phyloP scores from a whole-genome alignment of 2,113 vertebrate species.

The Podocnemis expansa region DNA sequence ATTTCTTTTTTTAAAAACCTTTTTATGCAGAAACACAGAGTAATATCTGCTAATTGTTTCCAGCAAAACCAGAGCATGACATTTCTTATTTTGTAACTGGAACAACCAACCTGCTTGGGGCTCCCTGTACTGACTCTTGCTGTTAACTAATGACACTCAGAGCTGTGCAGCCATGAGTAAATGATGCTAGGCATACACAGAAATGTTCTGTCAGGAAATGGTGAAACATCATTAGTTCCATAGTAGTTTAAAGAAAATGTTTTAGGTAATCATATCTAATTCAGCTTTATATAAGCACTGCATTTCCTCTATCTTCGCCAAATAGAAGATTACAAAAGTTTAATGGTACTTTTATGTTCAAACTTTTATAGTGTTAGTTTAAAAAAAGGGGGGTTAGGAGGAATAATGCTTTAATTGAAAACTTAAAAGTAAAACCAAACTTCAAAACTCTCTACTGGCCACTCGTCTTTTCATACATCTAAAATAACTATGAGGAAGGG shows the following conservation, averaged over 20 bases:
- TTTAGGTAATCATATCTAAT: neutral
- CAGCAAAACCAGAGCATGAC: constrained; percentile 8
- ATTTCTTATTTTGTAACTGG: constrained; percentile 1
- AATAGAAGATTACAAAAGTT: rapidly evolving
- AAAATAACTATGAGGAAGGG: constrained; percentile 26
- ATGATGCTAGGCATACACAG: constrained; percentile 59
- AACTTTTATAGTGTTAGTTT: neutral
- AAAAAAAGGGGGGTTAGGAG: neutral
- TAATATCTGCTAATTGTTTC: neutral
- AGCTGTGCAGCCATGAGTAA: constrained; percentile 72
- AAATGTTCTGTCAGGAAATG: constrained; percentile 42
- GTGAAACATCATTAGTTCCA: neutral
- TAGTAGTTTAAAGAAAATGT: neutral
- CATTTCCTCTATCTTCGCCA: neutral
- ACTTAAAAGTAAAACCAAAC: constrained; percentile 1
- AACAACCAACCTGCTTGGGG: constrained; percentile 9
- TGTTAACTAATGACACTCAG: constrained; percentile 62
- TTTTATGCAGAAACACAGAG: neutral
- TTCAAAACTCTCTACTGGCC: neutral
- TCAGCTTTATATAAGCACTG: neutral
- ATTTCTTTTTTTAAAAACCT: no score
- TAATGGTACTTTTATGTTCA: neutral
- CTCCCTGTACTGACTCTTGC: constrained; percentile 38
- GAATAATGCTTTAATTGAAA: neutral
- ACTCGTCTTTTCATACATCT: neutral